A percentile compares a stretch with the other conserved stretches of the same genome.
Conservation (phyloP, 2,888 invertebrate genomes). For the Drosophila hamatofila region DNA sequence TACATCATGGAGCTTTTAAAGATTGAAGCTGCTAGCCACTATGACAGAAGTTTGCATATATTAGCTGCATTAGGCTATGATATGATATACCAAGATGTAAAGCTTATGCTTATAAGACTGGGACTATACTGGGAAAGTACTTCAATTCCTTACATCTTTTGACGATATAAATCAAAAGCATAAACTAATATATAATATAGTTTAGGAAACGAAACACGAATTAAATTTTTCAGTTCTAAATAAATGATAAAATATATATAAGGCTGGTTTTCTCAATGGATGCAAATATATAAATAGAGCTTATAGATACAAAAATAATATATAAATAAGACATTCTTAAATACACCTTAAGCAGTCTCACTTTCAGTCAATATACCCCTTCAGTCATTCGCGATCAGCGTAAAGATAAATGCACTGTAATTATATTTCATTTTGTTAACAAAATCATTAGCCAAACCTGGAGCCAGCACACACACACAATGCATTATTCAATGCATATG, state of each 20-base stretch:
- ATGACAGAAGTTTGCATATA: too few relatives aligned
- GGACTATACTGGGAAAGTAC: too few relatives aligned
- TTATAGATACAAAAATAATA: too few relatives aligned
- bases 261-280: not conserved
- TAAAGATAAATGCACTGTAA: conserved; percentile 4
- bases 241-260: not conserved
- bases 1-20: not conserved
- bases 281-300: too few relatives aligned
- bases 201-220: too few relatives aligned
- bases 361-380: not conserved
- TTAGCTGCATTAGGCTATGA: too few relatives aligned
- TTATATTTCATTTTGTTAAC: conserved; percentile 68
- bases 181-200: too few relatives aligned
- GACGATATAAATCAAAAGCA: too few relatives aligned
- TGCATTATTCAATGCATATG: conserved; percentile 70
- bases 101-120: too few relatives aligned
- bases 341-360: not conserved
- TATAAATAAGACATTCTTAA: not conserved
- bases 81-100: too few relatives aligned
- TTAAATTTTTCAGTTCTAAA: not conserved
- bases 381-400: not conserved
- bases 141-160: too few relatives aligned
- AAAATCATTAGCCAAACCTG: conserved; percentile 49
- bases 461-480: conserved; percentile 23
- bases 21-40: too few relatives aligned